phyloP scores from a whole-genome alignment of 2,113 vertebrate genomes.

The Pampusana beccarii region DNA sequence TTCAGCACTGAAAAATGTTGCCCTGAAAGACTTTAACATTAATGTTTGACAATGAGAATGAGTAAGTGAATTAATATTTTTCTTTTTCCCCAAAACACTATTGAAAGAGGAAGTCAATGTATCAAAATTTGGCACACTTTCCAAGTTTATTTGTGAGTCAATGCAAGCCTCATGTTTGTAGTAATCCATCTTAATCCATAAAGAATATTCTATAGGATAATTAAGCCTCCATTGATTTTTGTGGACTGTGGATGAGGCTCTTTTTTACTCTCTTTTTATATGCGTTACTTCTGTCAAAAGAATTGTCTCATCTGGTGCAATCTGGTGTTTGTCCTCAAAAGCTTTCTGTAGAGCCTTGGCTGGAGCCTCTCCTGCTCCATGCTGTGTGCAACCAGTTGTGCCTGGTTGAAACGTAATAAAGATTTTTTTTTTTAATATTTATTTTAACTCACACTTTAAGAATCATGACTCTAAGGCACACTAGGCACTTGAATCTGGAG shows the following conservation, averaged over 20 bases:
- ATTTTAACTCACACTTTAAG: background rate
- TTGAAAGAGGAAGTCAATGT: conserved; percentile 23
- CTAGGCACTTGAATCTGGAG: background rate
- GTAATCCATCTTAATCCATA: background rate
- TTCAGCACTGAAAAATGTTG: background rate
- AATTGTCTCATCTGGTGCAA: background rate
- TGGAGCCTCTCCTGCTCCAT: background rate
- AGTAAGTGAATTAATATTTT: conserved; percentile 18
- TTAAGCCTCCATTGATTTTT: background rate
- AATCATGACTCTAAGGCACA: background rate
- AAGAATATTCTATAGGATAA: background rate
- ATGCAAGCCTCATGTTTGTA: background rate
- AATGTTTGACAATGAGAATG: conserved; percentile 19
- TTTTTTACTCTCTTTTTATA: background rate
- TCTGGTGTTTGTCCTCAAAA: background rate
- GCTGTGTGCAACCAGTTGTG: background rate
- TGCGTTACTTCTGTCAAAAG: conserved; percentile 21
- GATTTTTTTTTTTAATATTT: background rate
- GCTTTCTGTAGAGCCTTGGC: background rate
- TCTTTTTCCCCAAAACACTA: background rate
- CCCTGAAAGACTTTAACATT: background rate
- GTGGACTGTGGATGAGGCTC: background rate
- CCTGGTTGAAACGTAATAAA: background rate
- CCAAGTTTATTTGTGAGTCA: background rate
- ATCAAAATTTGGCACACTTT: conserved; percentile 18